phyloP scores from a whole-genome alignment of 2,113 vertebrate genomes.

The Chrysemys picta region DNA sequence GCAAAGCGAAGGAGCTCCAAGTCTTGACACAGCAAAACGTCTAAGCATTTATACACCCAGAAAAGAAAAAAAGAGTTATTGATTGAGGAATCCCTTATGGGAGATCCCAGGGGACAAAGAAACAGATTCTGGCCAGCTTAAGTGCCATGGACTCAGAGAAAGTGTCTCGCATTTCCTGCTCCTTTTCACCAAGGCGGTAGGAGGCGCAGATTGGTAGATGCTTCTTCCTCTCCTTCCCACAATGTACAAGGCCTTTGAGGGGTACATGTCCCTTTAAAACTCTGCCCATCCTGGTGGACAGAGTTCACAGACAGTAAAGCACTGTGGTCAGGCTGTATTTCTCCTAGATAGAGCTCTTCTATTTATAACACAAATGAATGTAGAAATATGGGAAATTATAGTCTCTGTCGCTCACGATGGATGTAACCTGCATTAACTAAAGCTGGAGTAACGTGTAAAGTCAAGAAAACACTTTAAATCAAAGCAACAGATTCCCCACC shows the following conservation, averaged over 20 bases:
- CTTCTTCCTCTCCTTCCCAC: background rate
- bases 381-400: background rate
- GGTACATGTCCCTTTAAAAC: background rate
- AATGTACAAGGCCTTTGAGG: background rate
- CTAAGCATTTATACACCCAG: background rate
- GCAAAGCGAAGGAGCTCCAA: background rate
- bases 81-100: background rate
- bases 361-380: background rate
- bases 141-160: background rate
- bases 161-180: accelerated
- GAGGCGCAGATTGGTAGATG: background rate
- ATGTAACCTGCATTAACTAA: background rate
- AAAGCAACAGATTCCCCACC: background rate
- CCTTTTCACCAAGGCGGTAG: background rate
- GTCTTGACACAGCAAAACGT: background rate
- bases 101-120: background rate
- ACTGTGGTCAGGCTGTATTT: background rate
- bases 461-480: background rate
- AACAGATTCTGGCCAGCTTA: background rate
- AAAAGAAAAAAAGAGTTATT: background rate
- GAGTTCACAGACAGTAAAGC: background rate
- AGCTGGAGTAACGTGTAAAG: background rate
- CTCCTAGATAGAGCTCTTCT: background rate
- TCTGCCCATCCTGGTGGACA: background rate
- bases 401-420: background rate